These are phyloP conservation scores for Mantis religiosa DNA, from an alignment of 2,888 invertebrate species.

Conservation along the genomic window DNA sequence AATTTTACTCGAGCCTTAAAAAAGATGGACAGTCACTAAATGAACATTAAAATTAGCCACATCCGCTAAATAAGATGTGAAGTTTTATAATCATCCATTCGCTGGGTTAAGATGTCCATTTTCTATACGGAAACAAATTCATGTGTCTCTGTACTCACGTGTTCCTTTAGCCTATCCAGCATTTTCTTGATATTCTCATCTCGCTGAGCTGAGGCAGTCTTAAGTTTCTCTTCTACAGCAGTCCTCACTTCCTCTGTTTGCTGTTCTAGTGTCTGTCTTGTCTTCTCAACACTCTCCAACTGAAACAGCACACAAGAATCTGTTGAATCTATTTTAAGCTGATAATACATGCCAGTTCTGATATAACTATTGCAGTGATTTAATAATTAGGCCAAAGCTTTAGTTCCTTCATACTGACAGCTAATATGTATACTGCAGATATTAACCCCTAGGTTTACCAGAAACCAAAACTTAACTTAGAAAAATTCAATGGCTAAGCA, in stretches of 20 bases:
- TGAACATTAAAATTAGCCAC: neutral
- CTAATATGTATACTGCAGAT: no score
- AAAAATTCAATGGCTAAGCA: no score
- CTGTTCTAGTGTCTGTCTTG: constrained; percentile 74
- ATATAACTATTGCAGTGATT: no score
- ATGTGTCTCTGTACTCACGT: constrained; percentile 58
- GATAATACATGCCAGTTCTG: no score
- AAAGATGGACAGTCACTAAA: no score
- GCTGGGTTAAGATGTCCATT: neutral
- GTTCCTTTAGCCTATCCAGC: constrained; percentile 85
- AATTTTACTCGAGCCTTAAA: no score
- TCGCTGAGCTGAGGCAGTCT: constrained; percentile 80
- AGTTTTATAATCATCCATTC: neutral
- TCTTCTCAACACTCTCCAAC: constrained; percentile 55
- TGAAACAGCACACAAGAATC: constrained; percentile 30
- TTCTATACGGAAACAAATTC: neutral
- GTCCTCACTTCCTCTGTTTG: constrained; percentile 81
- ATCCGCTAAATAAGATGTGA: neutral
- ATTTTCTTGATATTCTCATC: constrained; percentile 89
- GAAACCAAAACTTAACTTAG: no score
- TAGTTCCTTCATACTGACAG: no score
- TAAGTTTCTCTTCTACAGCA: constrained; percentile 84
- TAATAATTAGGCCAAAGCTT: no score
- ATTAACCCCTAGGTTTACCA: no score
- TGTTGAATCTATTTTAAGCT: neutral